Evolutionary conservation across 2,797 vertebrate genomes (phyloP).

Genomic region (Alectoris magna): DNA sequence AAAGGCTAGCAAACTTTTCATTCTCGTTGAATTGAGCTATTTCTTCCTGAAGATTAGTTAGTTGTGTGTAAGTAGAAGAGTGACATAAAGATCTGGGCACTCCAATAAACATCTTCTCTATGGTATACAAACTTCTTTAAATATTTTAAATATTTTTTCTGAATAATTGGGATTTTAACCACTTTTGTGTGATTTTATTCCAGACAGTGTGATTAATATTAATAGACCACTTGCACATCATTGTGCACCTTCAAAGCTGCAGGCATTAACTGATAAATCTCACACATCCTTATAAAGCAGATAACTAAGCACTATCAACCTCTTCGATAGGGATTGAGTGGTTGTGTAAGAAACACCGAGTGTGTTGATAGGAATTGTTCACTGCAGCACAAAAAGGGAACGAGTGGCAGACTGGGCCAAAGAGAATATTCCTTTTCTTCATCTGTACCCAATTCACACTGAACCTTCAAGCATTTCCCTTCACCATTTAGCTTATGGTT

Average conservation of each 20-base stretch:
- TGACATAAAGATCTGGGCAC: not conserved
- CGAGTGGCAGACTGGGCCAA: not conserved
- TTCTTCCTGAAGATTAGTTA: not conserved
- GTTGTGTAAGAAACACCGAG: not conserved
- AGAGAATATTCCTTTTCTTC: not conserved
- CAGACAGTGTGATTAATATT: slow-evolving; percentile 1
- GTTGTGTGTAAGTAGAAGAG: not conserved
- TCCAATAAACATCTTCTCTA: not conserved
- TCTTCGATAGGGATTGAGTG: not conserved
- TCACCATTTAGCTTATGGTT: not conserved
- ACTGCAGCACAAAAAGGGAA: not conserved
- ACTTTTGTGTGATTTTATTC: slow-evolving; percentile 5
- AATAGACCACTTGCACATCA: not conserved
- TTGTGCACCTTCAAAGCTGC: not conserved
- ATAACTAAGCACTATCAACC: not conserved
- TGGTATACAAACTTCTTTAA: not conserved
- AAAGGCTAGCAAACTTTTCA: not conserved
- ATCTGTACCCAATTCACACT: not conserved
- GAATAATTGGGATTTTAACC: not conserved
- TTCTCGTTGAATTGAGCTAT: not conserved
- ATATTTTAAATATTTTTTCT: not conserved
- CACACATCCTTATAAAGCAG: not conserved
- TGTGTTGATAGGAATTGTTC: not conserved
- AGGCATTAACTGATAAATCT: not conserved
- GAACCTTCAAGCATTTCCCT: not conserved